phyloP scores from a whole-genome alignment of 2,888 invertebrate genomes.

The Parnassius glacialis region DNA sequence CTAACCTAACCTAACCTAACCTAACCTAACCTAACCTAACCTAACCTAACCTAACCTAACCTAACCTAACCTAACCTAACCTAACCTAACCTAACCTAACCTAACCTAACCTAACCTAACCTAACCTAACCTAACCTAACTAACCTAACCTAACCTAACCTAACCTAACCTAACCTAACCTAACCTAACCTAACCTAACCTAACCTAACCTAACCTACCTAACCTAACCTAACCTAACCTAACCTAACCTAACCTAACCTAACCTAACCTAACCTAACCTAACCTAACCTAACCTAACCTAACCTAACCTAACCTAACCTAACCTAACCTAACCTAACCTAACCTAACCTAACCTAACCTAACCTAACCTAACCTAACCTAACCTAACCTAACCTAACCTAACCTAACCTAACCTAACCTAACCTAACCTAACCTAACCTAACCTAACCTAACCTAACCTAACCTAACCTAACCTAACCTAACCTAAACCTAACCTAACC shows the following conservation, averaged over 20 bases:
- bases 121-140: no score
- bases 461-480: conserved; percentile 38
- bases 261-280: conserved; percentile 36
- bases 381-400: conserved; percentile 38
- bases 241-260: conserved; percentile 37
- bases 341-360: conserved; percentile 37
- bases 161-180: conserved; percentile 38
- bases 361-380: conserved; percentile 39
- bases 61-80: no score
- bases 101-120: no score
- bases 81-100: no score
- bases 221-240: conserved; percentile 34
- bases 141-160: conserved; percentile 38
- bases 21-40: no score
- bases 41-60: no score
- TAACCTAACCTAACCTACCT: conserved; percentile 35
- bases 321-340: conserved; percentile 34
- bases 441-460: conserved; percentile 39
- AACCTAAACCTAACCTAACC: conserved; percentile 33
- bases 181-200: conserved; percentile 39
- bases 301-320: conserved; percentile 37
- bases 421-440: conserved; percentile 36
- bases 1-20: no score
- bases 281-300: conserved; percentile 31
- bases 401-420: conserved; percentile 31